Base-by-base conservation (phyloP, 2,113 vertebrate species). In the Periophthalmus modestus region DNA sequence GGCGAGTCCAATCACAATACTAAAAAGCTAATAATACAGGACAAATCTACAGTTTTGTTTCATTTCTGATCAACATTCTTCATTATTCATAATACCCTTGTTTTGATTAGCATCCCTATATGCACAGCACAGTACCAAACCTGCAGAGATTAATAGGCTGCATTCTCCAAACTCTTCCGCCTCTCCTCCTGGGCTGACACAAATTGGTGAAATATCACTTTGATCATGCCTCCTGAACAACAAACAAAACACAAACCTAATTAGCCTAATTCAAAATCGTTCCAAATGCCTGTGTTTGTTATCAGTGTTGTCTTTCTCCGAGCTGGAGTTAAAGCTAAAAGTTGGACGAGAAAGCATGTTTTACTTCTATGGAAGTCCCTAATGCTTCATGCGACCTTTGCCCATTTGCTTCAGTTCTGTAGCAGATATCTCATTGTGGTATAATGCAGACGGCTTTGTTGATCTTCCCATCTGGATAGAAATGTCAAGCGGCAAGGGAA, bases 181-280 rank as follows among this genome's bases (percentile, higher is more conserved):
- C 71, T 86, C 79, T 89, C 82, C 85, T 79, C 70, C 71, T 62
- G 82, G 84, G 83, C 89, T 89, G 91, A 93, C 89, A 91, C 86
- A 92, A 92, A 93, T 91, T 88, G 91, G 88, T 91, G 91, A 90
- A 92, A 91, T 91, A 93, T 89, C 83, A 85, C 89, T 92, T 91
- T 92, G 90, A 92, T 93, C 91, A 84, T 88, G 88, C 71, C 81
- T 92, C 81, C 87, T 82, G 82, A 93, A 89, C 91, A 90, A 92
- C 90, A 91, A 92, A 89, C 91, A 88, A 86, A 92, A 90, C 89
- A 90, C 86, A 91, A 90, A 91, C 88, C 88, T 92, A 91, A 91
- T 92, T 93, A 92, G 89, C 85, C 89, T 89, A 87, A 93, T 91
- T 90, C 86, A 83, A 85, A 90, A 90, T 86, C 73, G 74, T 90